Percentiles rank a stretch among this genome's conserved stretches.
phyloP scores from a whole-genome alignment of 1,140 invertebrate species.

The Papilio polyxenes region DNA sequence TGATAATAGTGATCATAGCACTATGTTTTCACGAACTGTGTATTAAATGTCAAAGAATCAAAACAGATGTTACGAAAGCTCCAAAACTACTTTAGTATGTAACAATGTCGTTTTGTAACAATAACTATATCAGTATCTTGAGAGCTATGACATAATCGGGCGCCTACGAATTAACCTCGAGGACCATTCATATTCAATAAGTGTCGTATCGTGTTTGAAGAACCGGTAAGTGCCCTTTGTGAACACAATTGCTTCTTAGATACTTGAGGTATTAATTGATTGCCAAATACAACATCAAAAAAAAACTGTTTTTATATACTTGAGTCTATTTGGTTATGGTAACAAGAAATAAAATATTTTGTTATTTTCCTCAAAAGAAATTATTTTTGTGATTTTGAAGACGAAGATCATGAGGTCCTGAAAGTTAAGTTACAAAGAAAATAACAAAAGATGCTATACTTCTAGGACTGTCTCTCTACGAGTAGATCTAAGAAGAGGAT shows the following conservation, averaged over 20 bases:
- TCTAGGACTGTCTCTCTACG: background rate
- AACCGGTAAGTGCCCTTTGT: constrained; percentile 51
- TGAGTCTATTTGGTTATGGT: background rate
- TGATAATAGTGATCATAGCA: too few relatives aligned
- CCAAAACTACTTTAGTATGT: background rate
- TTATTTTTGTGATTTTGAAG: too few relatives aligned
- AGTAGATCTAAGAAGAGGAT: too few relatives aligned
- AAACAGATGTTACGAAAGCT: background rate
- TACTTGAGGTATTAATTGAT: constrained; percentile 35
- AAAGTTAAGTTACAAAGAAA: background rate
- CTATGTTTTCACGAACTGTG: background rate
- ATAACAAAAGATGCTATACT: background rate
- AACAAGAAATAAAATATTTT: too few relatives aligned
- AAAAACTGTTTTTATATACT: constrained; percentile 20
- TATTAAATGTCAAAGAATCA: background rate
- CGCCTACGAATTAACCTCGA: constrained; percentile 57
- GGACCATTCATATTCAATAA: constrained; percentile 68
- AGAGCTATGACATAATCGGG: constrained; percentile 61
- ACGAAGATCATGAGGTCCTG: too few relatives aligned
- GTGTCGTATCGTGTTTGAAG: constrained; percentile 49
- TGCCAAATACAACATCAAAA: constrained; percentile 20
- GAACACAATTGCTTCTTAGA: constrained; percentile 44
- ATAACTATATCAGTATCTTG: background rate
- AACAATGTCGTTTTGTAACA: background rate
- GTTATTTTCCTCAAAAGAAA: too few relatives aligned